These are phyloP conservation scores for Lithobates pipiens DNA, from an alignment of 2,797 vertebrate species.

Conservation along the genomic window DNA sequence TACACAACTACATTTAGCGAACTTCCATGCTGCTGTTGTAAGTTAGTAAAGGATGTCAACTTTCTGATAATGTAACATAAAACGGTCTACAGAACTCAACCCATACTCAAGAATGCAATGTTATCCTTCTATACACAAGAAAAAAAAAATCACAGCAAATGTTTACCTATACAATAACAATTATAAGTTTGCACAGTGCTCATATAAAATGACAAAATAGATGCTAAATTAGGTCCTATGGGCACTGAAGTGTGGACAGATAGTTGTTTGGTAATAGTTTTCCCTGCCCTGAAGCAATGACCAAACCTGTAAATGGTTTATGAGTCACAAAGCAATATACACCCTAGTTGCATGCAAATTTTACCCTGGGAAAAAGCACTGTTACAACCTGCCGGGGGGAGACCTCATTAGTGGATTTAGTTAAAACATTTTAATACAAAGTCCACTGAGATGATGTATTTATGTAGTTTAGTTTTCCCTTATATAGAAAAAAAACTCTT, in stretches of 20 bases:
- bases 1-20: too few relatives aligned
- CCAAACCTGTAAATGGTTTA: conserved; percentile 50
- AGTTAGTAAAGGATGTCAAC: not conserved
- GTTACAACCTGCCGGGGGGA: not conserved
- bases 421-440: not conserved
- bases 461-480: too few relatives aligned
- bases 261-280: conserved; percentile 33
- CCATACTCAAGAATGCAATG: not conserved
- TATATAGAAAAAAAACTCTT: too few relatives aligned
- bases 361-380: not conserved
- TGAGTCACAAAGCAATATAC: conserved; percentile 26
- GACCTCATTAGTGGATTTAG: conserved; percentile 1
- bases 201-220: conserved; percentile 26
- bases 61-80: not conserved
- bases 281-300: conserved; percentile 29
- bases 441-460: not conserved
- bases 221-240: conserved; percentile 24
- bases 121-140: not conserved
- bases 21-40: not conserved
- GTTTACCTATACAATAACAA: not conserved
- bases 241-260: conserved; percentile 19
- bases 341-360: not conserved
- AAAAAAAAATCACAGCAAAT: not conserved
- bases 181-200: conserved; percentile 23
- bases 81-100: not conserved